A percentile compares a stretch with the other conserved stretches of the same genome.
These are phyloP conservation scores for Egretta garzetta DNA, from an alignment of 2,113 vertebrate species.

Conservation along the genomic window DNA sequence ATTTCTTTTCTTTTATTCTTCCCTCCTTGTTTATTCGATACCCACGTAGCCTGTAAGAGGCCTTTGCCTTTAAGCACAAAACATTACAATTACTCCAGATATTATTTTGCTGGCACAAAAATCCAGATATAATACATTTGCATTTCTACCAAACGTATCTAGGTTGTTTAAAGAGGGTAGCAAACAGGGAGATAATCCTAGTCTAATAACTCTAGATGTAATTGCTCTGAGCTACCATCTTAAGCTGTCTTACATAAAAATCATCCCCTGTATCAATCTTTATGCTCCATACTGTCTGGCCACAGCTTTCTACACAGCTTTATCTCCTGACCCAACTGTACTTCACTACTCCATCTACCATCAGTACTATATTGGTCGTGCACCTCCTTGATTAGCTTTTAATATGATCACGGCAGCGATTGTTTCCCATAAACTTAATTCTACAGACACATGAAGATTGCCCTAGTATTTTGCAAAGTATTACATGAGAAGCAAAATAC, in stretches of 20 bases:
- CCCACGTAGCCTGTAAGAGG: neutral
- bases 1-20: neutral
- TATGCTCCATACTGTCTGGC: neutral
- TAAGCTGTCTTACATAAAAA: neutral
- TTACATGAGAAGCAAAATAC: neutral
- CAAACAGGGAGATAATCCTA: conserved; percentile 31
- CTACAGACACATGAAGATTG: neutral
- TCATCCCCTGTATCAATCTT: neutral
- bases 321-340: neutral
- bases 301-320: neutral
- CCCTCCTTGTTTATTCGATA: neutral
- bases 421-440: neutral
- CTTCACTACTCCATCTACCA: neutral
- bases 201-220: conserved; percentile 13
- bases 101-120: neutral
- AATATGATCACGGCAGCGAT: accelerated
- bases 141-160: neutral
- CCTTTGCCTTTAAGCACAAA: neutral
- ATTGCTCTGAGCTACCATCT: conserved; percentile 12
- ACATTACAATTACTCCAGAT: neutral
- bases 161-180: neutral
- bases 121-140: neutral
- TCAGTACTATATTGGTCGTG: accelerated
- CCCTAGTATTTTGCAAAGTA: neutral
- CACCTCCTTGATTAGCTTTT: neutral